Conservation (phyloP, 2,113 vertebrate species). For the Argyrosomus japonicus region DNA sequence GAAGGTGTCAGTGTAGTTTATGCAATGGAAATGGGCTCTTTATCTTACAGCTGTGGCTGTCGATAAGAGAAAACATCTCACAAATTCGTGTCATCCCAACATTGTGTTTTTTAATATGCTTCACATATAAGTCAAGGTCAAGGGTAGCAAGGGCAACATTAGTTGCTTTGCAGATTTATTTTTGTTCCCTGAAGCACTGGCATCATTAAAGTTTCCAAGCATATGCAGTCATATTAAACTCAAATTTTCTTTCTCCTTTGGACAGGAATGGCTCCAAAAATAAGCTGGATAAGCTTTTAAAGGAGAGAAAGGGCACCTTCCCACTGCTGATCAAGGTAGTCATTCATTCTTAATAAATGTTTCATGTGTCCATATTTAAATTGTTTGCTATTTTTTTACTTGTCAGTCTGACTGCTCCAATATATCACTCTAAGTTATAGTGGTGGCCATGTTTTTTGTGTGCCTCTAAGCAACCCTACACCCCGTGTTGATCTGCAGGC, state of each 20-base stretch:
- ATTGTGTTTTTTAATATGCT: neutral
- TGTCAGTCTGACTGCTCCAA: neutral
- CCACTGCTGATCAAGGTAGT: conserved; percentile 75
- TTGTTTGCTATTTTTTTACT: neutral
- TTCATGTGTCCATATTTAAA: neutral
- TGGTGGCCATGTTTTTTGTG: conserved; percentile 24
- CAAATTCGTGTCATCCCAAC: neutral
- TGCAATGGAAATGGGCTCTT: neutral
- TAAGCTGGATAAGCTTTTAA: conserved; percentile 55
- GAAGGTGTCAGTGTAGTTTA: conserved; percentile 75
- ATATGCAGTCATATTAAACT: neutral
- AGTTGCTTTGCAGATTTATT: neutral
- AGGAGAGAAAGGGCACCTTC: conserved; percentile 68
- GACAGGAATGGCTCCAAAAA: conserved; percentile 61
- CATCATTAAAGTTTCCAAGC: neutral
- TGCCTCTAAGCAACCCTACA: conserved; percentile 45
- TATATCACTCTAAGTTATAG: conserved; percentile 17
- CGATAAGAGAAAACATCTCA: conserved; percentile 21
- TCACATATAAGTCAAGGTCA: neutral
- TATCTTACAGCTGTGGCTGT: neutral
- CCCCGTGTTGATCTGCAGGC: conserved; percentile 42
- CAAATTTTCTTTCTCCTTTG: conserved; percentile 3
- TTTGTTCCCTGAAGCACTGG: neutral
- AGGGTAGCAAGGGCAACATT: neutral
- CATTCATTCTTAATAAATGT: neutral